Evolutionary conservation across 2,797 vertebrate species (phyloP).

Genomic region (Euthynnus affinis): DNA sequence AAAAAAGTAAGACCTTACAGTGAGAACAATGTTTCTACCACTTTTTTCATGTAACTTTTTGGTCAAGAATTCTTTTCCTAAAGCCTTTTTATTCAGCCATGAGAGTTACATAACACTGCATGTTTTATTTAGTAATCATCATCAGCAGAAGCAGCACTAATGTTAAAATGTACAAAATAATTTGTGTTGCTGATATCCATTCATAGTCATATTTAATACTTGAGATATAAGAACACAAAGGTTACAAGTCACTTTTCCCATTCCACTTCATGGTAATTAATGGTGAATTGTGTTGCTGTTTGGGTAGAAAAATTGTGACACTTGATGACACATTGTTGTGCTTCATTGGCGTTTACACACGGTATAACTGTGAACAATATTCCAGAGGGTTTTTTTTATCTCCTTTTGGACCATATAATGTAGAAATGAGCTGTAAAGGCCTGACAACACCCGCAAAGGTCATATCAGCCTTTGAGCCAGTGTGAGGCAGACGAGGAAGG

Average conservation of each 20-base stretch:
- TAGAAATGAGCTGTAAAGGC: constrained; percentile 44
- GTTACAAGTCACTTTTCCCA: not conserved
- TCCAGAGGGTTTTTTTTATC: not conserved
- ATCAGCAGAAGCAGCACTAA: not conserved
- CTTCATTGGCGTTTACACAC: constrained; percentile 19
- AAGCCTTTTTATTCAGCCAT: constrained; percentile 5
- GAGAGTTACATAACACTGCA: not conserved
- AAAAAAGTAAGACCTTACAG: not conserved
- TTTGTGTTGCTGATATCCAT: not conserved
- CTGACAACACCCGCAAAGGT: constrained; percentile 71
- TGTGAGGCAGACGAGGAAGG: constrained; percentile 58
- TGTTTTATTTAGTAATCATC: not conserved
- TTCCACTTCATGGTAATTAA: constrained; percentile 1
- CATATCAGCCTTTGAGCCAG: constrained; percentile 68
- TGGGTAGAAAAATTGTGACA: constrained; percentile 13
- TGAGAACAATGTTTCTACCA: not conserved
- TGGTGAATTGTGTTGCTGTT: constrained; percentile 7
- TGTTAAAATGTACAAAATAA: not conserved
- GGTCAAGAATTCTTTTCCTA: constrained; percentile 21
- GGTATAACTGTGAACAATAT: not conserved
- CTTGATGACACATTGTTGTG: not conserved
- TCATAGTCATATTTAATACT: not conserved
- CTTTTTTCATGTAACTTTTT: constrained; percentile 5
- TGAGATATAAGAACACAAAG: not conserved
- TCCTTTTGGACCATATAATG: constrained; percentile 23